Percentiles rank a stretch among this genome's conserved stretches.
Evolutionary conservation across 2,797 vertebrate genomes (phyloP).

Genomic region (Microctenopoma lineatum): DNA sequence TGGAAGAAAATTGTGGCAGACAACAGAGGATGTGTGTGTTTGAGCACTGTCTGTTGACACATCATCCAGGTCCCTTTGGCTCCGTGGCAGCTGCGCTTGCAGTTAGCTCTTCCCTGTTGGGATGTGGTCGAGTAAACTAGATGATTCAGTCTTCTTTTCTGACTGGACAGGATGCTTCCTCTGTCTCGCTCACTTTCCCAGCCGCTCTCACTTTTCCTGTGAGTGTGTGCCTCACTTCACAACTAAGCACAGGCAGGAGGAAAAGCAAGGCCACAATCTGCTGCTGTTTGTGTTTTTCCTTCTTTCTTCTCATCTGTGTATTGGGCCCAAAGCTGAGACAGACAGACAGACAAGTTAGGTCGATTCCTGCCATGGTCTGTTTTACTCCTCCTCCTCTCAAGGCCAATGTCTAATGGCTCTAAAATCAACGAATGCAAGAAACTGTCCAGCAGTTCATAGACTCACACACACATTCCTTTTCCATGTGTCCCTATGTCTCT

Average conservation of each 20-base stretch:
- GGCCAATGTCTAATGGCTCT: conserved; percentile 49
- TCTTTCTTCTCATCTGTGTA: conserved; percentile 29
- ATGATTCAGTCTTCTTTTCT: conserved; percentile 58
- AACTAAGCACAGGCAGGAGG: conserved; percentile 6
- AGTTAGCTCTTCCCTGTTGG: conserved; percentile 55
- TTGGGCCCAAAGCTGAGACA: conserved; percentile 29
- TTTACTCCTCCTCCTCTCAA: conserved; percentile 24
- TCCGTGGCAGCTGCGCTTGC: conserved; percentile 55
- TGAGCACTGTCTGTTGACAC: conserved; percentile 63
- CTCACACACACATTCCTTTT: not conserved
- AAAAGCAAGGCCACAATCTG: conserved; percentile 6
- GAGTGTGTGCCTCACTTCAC: not conserved
- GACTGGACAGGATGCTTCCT: conserved; percentile 44
- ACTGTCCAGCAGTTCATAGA: conserved; percentile 1
- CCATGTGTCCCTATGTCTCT: conserved; percentile 4
- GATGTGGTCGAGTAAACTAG: conserved; percentile 52
- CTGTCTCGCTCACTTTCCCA: conserved; percentile 24
- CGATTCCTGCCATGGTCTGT: conserved; percentile 33
- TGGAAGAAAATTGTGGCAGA: conserved; percentile 40
- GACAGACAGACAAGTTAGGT: conserved; percentile 21
- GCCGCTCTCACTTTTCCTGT: conserved; percentile 16
- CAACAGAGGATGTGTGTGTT: conserved; percentile 40
- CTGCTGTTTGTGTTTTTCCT: conserved; percentile 30
- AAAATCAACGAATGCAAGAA: conserved; percentile 31
- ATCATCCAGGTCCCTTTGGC: conserved; percentile 55